A percentile compares a stretch with the other conserved stretches of the same genome.
phyloP scores from a whole-genome alignment of 2,113 vertebrate species.

The Nestor notabilis region DNA sequence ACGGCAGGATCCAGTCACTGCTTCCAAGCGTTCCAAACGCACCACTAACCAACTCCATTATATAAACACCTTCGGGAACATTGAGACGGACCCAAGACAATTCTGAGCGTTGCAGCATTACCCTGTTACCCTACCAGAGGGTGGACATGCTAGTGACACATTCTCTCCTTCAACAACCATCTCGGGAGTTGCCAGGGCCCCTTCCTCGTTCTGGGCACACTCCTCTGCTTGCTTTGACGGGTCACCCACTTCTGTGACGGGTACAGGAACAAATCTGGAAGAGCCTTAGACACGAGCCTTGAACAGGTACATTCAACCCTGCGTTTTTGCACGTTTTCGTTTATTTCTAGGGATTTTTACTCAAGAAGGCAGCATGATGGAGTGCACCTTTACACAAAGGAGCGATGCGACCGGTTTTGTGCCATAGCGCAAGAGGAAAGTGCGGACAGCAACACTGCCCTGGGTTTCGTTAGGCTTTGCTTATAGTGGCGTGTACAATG shows the following conservation, averaged over 20 bases:
- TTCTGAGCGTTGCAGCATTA: background rate
- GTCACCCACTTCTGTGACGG: background rate
- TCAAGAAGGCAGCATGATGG: background rate
- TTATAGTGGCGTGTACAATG: background rate
- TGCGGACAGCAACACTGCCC: background rate
- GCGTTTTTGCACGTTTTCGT: background rate
- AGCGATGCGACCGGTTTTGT: background rate
- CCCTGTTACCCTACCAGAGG: background rate
- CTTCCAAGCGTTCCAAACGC: background rate
- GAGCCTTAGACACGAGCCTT: fast-evolving
- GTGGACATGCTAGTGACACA: fast-evolving
- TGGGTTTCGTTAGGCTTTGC: background rate
- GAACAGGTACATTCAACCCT: background rate
- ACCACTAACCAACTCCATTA: background rate
- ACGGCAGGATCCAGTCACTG: background rate
- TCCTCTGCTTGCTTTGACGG: background rate
- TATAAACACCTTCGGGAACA: background rate
- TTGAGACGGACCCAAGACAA: background rate
- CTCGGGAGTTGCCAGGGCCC: background rate
- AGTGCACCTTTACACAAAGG: background rate
- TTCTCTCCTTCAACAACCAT: too few species aligned
- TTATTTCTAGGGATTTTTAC: background rate
- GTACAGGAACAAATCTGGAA: background rate
- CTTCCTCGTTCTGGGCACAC: background rate
- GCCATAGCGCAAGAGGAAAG: background rate